Conservation (phyloP, 2,113 vertebrate genomes). For the Capreolus pygargus region DNA sequence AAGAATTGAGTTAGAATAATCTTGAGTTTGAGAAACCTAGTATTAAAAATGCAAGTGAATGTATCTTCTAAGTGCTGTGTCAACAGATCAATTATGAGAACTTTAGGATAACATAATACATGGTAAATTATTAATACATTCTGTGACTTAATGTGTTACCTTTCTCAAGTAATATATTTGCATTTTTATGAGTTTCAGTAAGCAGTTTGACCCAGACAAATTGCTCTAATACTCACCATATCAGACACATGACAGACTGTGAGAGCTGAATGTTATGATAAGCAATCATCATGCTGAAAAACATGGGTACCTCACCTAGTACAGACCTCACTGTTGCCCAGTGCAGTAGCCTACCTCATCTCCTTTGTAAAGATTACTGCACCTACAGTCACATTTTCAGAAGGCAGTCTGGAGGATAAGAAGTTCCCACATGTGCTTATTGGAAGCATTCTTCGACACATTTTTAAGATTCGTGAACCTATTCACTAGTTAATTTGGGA, state of each 20-base stretch:
- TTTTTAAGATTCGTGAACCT: neutral
- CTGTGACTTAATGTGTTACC: conserved; percentile 51
- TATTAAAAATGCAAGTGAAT: conserved; percentile 53
- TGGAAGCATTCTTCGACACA: neutral
- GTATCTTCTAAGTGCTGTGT: conserved; percentile 45
- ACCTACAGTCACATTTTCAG: neutral
- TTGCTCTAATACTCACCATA: neutral
- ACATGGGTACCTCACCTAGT: neutral
- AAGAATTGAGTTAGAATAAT: neutral
- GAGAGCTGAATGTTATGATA: neutral
- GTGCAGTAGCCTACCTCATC: neutral
- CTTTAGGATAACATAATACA: conserved; percentile 30
- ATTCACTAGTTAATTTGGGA: neutral
- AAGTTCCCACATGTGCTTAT: neutral
- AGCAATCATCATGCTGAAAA: neutral
- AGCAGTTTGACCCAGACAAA: conserved; percentile 52
- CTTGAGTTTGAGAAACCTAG: neutral
- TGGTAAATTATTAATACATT: conserved; percentile 63
- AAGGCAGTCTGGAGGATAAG: neutral
- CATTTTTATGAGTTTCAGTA: conserved; percentile 60
- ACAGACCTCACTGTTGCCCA: neutral
- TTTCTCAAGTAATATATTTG: conserved; percentile 58
- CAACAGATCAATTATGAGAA: conserved; percentile 60
- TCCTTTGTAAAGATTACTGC: neutral
- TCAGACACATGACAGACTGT: neutral